These are phyloP conservation scores for Paragorgia papillata DNA, from an alignment of 92 coral and sea anemone genomes.

Conservation along the genomic window DNA sequence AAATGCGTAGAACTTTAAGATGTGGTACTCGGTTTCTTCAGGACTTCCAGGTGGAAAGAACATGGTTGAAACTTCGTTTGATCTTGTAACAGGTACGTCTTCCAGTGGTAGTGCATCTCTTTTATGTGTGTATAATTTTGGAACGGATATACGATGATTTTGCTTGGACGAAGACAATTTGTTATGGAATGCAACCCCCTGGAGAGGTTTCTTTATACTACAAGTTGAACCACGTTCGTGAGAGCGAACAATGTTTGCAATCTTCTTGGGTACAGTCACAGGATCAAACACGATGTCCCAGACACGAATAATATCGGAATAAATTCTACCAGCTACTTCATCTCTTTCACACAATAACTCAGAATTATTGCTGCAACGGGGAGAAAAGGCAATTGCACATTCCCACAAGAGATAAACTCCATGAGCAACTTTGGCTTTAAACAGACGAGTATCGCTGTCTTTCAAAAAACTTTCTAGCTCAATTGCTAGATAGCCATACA, in stretches of 20 bases:
- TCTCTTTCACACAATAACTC: constrained; percentile 50
- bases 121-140: constrained; percentile 25
- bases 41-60: constrained; percentile 96
- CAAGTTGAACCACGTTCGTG: constrained; percentile 88
- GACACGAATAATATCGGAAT: constrained; percentile 93
- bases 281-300: constrained; percentile 89
- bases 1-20: constrained; percentile 86
- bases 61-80: constrained; percentile 45
- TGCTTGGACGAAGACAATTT: not conserved
- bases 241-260: constrained; percentile 74
- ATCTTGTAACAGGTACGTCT: not conserved
- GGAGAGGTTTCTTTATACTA: constrained; percentile 75
- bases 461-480: constrained; percentile 73
- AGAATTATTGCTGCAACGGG: constrained; percentile 79
- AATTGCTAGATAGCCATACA: constrained; percentile 69
- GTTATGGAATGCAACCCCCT: constrained; percentile 50
- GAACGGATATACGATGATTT: not conserved
- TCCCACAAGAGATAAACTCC: constrained; percentile 84
- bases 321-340: constrained; percentile 46
- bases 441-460: constrained; percentile 53
- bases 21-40: constrained; percentile 92
- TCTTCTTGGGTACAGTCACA: constrained; percentile 66
- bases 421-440: constrained; percentile 70
- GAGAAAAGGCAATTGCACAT: constrained; percentile 86
- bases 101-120: not conserved